A percentile compares a stretch with the other conserved stretches of the same genome.
phyloP scores from a whole-genome alignment of 1,140 invertebrate species.

The Venturia canescens region DNA sequence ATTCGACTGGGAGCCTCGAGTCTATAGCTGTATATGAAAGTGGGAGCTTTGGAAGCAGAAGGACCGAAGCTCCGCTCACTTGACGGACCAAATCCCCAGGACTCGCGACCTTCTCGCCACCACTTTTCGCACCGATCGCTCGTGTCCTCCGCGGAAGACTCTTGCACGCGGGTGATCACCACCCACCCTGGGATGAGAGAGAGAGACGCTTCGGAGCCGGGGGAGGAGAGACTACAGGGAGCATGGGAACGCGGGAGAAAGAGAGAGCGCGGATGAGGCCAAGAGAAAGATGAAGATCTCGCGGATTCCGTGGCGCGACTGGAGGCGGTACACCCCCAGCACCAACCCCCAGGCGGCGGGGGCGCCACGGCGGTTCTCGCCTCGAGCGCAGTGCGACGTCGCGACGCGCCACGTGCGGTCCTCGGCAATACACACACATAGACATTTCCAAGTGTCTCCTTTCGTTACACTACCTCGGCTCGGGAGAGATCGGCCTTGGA shows the following conservation, averaged over 20 bases:
- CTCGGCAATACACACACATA: conserved; percentile 50
- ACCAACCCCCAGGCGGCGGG: conserved; percentile 63
- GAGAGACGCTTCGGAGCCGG: background rate
- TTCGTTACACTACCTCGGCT: background rate
- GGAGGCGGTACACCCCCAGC: conserved; percentile 72
- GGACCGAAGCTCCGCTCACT: background rate
- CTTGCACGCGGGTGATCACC: conserved; percentile 1
- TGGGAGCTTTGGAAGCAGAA: background rate
- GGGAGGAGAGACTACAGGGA: background rate
- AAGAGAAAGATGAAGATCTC: conserved; percentile 37
- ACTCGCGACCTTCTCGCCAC: background rate
- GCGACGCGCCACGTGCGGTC: conserved; percentile 76
- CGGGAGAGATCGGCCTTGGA: background rate
- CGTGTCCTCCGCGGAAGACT: background rate
- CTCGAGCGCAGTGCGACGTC: conserved; percentile 76
- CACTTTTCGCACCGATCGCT: background rate
- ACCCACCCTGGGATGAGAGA: background rate
- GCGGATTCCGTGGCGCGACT: conserved; percentile 63
- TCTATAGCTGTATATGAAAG: background rate
- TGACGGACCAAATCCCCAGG: background rate
- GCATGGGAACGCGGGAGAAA: background rate
- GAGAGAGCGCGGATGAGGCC: conserved; percentile 17
- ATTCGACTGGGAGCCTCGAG: background rate
- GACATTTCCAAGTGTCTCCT: background rate
- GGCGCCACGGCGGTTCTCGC: conserved; percentile 71